Evolutionary conservation across 2,888 invertebrate genomes (phyloP), one percentile per base, ranked within the genome.

Genomic region (Oxytorus armatus): DNA sequence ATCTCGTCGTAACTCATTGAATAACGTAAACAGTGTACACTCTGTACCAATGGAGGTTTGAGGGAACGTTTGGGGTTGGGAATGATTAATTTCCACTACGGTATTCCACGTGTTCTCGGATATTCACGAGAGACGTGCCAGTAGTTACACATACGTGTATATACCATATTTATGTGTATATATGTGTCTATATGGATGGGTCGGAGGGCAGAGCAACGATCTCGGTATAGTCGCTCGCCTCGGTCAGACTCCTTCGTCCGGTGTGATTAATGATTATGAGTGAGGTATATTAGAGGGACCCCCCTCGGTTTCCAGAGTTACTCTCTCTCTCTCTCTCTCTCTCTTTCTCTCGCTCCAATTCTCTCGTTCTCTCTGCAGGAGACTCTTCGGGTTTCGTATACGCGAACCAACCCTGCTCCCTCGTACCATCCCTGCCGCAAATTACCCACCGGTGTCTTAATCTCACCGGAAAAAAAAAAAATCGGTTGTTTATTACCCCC

Each of bases 211-310:
- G 65, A 49, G 36, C 66, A 72, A 76, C 76, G 80, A 77, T 80
- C 73, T 63, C 63, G 33, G 69, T 57, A 44, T 68, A 76, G 78
- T 82, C 68, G 75, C 70, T 61, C 73, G 77, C 79, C 70, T 70
- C 59, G 78, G 83, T 83, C 80, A 79, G 82, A 81, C 82, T 85
- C 80, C 85, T 84, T 82, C 85, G 83, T 84, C 86, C 85, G 69
- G 80, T 79, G 90, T 91, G 91, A 91, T 91, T 90, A 91, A 91
- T 90, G 91, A 90, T 91, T 90, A 90, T 89, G 90, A 90, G 88
- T 86, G 84, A 86, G 86, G 88, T 90, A 88, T 90, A 90, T 91
- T 90, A 91, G 88, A 89, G 87, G 72, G 79, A 73, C 79, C 75
- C 86, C 87, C 86, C 86, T 86, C 82, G 86, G 85, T 86, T 85